A percentile compares a stretch with the other conserved stretches of the same genome.
Evolutionary conservation across 2,797 vertebrate genomes (phyloP).

Genomic region (Eulemur rubriventer): DNA sequence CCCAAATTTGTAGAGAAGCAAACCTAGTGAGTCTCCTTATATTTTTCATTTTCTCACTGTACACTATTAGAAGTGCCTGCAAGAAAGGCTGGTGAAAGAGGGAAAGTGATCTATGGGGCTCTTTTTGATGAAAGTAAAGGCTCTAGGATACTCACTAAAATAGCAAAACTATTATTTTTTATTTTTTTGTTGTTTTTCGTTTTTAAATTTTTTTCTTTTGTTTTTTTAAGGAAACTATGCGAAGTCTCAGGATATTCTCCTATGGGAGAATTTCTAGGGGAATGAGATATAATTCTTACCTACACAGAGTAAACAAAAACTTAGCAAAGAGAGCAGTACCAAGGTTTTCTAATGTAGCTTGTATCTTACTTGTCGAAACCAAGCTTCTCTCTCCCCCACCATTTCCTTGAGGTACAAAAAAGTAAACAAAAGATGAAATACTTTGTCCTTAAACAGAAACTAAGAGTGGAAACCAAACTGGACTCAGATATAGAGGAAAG

Average conservation of each 20-base stretch:
- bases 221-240: too few relatives aligned
- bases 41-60: neutral
- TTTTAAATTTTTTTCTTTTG: too few relatives aligned
- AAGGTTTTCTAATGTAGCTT: neutral
- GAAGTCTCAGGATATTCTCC: neutral
- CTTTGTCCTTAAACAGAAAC: constrained; percentile 9
- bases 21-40: neutral
- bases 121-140: neutral
- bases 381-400: neutral
- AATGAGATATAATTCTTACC: neutral
- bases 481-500: neutral
- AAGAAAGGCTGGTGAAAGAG: neutral
- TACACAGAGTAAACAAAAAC: neutral
- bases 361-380: neutral
- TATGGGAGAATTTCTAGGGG: too few relatives aligned
- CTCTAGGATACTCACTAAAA: neutral
- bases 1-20: neutral
- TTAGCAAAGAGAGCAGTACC: neutral
- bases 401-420: neutral
- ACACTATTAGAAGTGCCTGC: neutral
- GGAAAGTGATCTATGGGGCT: neutral
- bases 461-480: constrained; percentile 31
- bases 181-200: too few relatives aligned
- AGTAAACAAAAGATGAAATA: constrained; percentile 41
- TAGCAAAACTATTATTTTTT: neutral